phyloP scores from a whole-genome alignment of 2,888 invertebrate species.

The Sycophila texana region DNA sequence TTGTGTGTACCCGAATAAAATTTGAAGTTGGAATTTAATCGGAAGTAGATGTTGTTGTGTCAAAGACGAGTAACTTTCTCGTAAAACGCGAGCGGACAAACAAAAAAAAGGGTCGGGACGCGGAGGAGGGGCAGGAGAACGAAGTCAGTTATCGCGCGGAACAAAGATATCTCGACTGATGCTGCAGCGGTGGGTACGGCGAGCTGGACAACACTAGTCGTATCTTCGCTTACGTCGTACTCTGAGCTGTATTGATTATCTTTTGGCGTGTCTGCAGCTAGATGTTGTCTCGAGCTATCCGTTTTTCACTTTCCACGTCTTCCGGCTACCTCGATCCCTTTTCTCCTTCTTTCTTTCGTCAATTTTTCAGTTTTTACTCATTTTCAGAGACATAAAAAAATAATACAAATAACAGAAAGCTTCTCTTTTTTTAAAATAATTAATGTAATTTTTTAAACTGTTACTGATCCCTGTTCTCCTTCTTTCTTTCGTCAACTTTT shows the following conservation, averaged over 20 bases:
- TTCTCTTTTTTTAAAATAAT: too few species aligned
- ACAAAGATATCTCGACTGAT: constrained; percentile 50
- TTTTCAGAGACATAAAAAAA: background rate
- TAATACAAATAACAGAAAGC: too few species aligned
- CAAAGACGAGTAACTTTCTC: constrained; percentile 32
- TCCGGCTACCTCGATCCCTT: background rate
- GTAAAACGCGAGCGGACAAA: constrained; percentile 42
- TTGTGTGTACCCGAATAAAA: too few species aligned
- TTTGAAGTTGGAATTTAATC: constrained; percentile 6
- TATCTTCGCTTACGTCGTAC: constrained; percentile 47
- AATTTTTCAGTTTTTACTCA: background rate
- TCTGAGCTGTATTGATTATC: constrained; percentile 65
- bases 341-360: background rate
- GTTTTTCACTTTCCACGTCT: background rate
- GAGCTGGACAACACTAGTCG: constrained; percentile 56
- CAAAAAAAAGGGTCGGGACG: constrained; percentile 11
- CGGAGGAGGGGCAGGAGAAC: background rate
- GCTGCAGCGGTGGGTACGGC: constrained; percentile 32
- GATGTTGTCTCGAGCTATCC: constrained; percentile 30
- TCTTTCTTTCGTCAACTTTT: too few species aligned
- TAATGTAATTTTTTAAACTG: too few species aligned
- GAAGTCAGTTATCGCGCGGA: constrained; percentile 41
- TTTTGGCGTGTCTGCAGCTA: constrained; percentile 61
- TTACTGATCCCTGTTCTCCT: too few species aligned
- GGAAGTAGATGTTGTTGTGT: constrained; percentile 35